A percentile compares a stretch with the other conserved stretches of the same genome.
phyloP scores from a whole-genome alignment of 2,113 vertebrate genomes.

The Asarcornis scutulata region DNA sequence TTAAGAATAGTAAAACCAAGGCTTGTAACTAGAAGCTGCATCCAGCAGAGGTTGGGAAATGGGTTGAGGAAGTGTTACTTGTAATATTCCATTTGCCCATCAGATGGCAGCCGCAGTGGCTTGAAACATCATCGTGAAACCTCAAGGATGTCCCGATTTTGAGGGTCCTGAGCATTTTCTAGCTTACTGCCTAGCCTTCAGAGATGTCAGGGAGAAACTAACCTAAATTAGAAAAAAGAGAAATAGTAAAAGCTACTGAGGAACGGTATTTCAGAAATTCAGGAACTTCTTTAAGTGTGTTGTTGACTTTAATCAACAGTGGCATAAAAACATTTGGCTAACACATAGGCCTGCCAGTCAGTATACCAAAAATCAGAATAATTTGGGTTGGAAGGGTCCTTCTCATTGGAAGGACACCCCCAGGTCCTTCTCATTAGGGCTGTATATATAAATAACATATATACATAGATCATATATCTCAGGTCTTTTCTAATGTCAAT shows the following conservation, averaged over 20 bases:
- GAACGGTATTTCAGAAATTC: background rate
- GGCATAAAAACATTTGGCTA: background rate
- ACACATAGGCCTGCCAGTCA: background rate
- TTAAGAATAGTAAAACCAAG: background rate
- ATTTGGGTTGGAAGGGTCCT: too few relatives aligned
- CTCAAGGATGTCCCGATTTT: background rate
- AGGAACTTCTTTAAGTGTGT: background rate
- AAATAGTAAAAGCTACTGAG: background rate
- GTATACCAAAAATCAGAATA: background rate
- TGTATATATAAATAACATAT: too few relatives aligned
- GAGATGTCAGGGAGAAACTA: background rate
- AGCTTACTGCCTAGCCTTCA: background rate
- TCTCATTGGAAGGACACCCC: too few relatives aligned
- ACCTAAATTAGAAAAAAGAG: background rate
- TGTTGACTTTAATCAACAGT: background rate
- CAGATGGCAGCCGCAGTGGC: conserved; percentile 16
- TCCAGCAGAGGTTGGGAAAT: background rate
- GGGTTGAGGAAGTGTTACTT: background rate
- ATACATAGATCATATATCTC: too few relatives aligned
- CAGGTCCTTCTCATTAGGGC: too few relatives aligned
- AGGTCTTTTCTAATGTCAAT: background rate
- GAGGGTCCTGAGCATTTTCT: background rate
- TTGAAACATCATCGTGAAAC: fast-evolving
- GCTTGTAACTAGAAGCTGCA: background rate
- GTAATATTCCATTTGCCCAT: background rate